phyloP scores from a whole-genome alignment of 2,113 vertebrate genomes.

The Microtus richardsoni region DNA sequence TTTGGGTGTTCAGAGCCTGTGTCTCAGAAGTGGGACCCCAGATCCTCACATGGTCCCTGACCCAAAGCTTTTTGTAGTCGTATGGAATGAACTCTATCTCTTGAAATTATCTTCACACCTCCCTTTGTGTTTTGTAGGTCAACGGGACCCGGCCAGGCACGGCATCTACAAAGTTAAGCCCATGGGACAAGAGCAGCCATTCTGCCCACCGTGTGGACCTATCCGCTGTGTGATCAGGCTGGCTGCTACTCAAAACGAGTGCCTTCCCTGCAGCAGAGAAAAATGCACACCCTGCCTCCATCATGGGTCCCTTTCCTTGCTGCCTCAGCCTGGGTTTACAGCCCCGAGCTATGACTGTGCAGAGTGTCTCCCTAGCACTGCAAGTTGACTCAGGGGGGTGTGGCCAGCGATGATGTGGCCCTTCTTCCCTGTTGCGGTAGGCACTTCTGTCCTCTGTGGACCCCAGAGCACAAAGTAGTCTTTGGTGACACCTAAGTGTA shows the following conservation, averaged over 20 bases:
- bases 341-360: background rate
- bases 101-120: accelerated
- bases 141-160: constrained; percentile 93
- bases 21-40: background rate
- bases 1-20: background rate
- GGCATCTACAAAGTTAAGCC: constrained; percentile 92
- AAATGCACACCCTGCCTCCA: background rate
- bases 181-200: constrained; percentile 96
- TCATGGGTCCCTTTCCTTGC: background rate
- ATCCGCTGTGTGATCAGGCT: constrained; percentile 84
- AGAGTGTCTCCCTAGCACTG: background rate
- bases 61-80: background rate
- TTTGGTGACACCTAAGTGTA: accelerated
- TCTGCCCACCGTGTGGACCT: constrained; percentile 94
- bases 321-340: accelerated
- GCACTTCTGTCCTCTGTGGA: background rate
- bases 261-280: background rate
- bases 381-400: background rate
- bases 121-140: constrained; percentile 86
- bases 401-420: accelerated
- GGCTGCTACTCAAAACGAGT: background rate
- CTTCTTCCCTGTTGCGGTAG: background rate
- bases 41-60: background rate
- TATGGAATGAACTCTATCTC: accelerated
- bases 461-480: accelerated